Percentiles rank a stretch among this genome's conserved stretches.
Conservation (phyloP, 2,888 invertebrate genomes). For the Cyclophora albipunctata region DNA sequence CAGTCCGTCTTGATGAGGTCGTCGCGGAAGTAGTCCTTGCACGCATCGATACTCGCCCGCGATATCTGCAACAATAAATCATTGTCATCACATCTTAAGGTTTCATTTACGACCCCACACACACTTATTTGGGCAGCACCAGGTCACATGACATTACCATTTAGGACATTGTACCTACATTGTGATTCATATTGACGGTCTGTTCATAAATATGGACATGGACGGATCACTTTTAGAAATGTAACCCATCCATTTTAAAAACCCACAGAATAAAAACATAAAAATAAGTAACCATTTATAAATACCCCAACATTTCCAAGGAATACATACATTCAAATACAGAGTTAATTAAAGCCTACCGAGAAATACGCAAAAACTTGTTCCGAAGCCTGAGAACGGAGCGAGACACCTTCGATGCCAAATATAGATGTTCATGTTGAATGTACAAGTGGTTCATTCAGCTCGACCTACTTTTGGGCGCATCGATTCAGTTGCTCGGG, state of each 20-base stretch:
- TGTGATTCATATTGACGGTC: constrained; percentile 2
- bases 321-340: too few relatives aligned
- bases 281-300: too few relatives aligned
- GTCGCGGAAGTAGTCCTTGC: constrained; percentile 99
- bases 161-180: neutral
- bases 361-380: constrained; percentile 45
- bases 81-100: constrained; percentile 2
- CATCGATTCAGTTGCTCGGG: constrained; percentile 65
- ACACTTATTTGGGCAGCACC: neutral
- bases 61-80: constrained; percentile 84
- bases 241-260: neutral
- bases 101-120: neutral
- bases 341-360: constrained; percentile 36
- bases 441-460: constrained; percentile 63
- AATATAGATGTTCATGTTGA: constrained; percentile 54
- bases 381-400: constrained; percentile 25
- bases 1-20: constrained; percentile 98
- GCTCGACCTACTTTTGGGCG: constrained; percentile 57
- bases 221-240: constrained; percentile 3
- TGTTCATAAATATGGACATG: neutral
- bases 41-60: constrained; percentile 98
- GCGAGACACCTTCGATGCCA: constrained; percentile 41
- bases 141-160: neutral
- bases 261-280: constrained; percentile 12
- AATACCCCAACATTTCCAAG: too few relatives aligned